Percentiles rank a stretch among this genome's conserved stretches.
These are phyloP conservation scores for Notodonta ziczac DNA, from an alignment of 2,888 invertebrate species.

Conservation along the genomic window DNA sequence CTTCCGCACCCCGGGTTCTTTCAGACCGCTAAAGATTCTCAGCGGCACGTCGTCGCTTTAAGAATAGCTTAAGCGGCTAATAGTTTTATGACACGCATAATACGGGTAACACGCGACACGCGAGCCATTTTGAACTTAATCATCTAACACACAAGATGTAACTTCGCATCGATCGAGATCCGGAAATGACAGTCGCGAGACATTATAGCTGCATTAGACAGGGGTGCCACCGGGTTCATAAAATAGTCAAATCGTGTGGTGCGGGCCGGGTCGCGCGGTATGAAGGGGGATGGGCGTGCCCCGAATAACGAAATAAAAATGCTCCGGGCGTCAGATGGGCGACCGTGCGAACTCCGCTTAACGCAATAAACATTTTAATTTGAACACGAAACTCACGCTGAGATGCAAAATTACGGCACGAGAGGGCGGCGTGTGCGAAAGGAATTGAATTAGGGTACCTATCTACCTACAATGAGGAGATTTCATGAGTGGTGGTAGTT, in stretches of 20 bases:
- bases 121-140: slow-evolving; percentile 56
- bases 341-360: slow-evolving; percentile 80
- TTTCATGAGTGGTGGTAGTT: slow-evolving; percentile 54
- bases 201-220: slow-evolving; percentile 75
- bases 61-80: slow-evolving; percentile 82
- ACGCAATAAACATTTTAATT: slow-evolving; percentile 85
- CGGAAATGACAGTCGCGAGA: slow-evolving; percentile 76
- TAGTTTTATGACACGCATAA: slow-evolving; percentile 84
- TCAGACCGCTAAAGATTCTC: slow-evolving; percentile 63
- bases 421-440: slow-evolving; percentile 68
- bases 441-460: slow-evolving; percentile 64
- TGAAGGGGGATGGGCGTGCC: slow-evolving; percentile 53
- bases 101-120: slow-evolving; percentile 53
- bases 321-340: slow-evolving; percentile 64
- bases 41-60: slow-evolving; percentile 71
- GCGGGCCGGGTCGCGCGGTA: slow-evolving; percentile 41
- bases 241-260: slow-evolving; percentile 68
- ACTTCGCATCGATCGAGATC: slow-evolving; percentile 29
- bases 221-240: slow-evolving; percentile 72
- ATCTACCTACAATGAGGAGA: slow-evolving; percentile 49
- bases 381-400: slow-evolving; percentile 82
- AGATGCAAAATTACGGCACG: slow-evolving; percentile 75
- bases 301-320: slow-evolving; percentile 80
- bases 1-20: slow-evolving; percentile 67
- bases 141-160: slow-evolving; percentile 46